Evolutionary conservation across 2,113 vertebrate species (phyloP).

Genomic region (Microtus oregoni): DNA sequence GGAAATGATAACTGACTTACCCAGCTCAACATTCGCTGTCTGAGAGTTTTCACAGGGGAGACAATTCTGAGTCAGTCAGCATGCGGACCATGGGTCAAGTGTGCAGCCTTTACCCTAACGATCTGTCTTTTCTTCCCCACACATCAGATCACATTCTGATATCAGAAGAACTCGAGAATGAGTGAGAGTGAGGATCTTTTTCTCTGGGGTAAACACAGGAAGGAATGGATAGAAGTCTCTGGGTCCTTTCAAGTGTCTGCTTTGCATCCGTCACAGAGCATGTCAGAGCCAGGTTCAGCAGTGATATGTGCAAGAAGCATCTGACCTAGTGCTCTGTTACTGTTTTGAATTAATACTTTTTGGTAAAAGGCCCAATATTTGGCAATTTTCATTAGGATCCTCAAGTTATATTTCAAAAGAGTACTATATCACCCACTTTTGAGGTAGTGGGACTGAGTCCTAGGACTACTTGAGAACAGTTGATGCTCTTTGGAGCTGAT

Average conservation of each 20-base stretch:
- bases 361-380: not conserved
- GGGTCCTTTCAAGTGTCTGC: not conserved
- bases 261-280: not conserved
- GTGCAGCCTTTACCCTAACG: not conserved
- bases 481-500: not conserved
- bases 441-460: not conserved
- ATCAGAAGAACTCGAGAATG: not conserved
- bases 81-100: not conserved
- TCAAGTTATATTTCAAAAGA: not conserved
- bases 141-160: not conserved
- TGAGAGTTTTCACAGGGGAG: not conserved
- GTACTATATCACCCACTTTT: not conserved
- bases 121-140: slow-evolving; percentile 19
- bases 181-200: not conserved
- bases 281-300: not conserved
- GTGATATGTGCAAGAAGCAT: not conserved
- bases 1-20: slow-evolving; percentile 19
- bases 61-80: not conserved
- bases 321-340: not conserved
- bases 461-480: not conserved
- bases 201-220: not conserved
- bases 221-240: not conserved
- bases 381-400: not conserved
- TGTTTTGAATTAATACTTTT: slow-evolving; percentile 42
- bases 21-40: not conserved